These are phyloP conservation scores for Stegodyphus dumicola DNA, from an alignment of 1,140 invertebrate genomes.

Conservation along the genomic window DNA sequence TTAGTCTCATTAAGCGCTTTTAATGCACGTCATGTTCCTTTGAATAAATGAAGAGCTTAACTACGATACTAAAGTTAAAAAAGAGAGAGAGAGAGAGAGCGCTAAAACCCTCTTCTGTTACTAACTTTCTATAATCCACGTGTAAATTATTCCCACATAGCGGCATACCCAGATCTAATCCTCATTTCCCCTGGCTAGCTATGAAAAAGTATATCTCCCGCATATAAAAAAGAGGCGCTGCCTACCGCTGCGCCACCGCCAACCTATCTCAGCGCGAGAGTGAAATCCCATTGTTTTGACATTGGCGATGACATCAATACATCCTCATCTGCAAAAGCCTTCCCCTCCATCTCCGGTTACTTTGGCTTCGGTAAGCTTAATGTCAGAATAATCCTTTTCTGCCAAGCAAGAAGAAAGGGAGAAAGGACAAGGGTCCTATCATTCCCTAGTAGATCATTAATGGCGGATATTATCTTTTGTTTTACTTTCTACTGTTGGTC, in stretches of 20 bases:
- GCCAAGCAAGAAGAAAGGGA: constrained; percentile 5
- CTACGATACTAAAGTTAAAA: too few species aligned
- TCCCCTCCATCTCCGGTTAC: constrained; percentile 28
- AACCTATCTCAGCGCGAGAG: not conserved
- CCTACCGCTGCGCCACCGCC: not conserved
- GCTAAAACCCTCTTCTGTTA: too few species aligned
- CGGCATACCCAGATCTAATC: too few species aligned
- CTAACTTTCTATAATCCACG: too few species aligned
- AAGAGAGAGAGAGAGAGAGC: too few species aligned
- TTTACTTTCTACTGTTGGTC: constrained; percentile 18
- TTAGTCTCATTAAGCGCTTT: too few species aligned
- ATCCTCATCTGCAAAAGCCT: constrained; percentile 12
- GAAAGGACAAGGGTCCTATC: not conserved
- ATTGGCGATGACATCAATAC: constrained; percentile 14
- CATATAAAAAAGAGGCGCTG: constrained; percentile 19
- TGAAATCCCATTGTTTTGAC: constrained; percentile 47
- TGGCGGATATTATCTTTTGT: constrained; percentile 45
- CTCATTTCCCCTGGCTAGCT: not conserved
- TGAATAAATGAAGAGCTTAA: too few species aligned
- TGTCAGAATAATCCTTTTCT: constrained; percentile 49
- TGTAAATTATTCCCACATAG: too few species aligned
- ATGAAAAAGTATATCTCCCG: not conserved
- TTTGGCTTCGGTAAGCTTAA: constrained; percentile 31
- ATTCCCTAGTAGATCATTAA: constrained; percentile 24
- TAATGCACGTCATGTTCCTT: too few species aligned